Evolutionary conservation across 2,888 invertebrate genomes (phyloP).

Genomic region (Pristionchus entomophagus): DNA sequence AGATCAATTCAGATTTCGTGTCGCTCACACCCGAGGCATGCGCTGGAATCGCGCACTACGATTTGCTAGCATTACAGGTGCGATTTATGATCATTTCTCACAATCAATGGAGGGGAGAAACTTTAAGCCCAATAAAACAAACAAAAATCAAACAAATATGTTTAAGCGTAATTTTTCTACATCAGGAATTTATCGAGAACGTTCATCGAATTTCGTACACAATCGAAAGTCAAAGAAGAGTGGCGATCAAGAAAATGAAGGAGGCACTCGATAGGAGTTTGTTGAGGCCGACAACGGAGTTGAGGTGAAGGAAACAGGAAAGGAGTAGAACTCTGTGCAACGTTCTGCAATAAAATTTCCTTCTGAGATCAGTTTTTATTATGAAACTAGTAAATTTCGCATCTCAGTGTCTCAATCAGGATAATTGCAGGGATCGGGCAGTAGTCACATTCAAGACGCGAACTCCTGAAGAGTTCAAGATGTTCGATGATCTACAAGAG

Average conservation of each 20-base stretch:
- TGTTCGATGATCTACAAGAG: slow-evolving; percentile 9
- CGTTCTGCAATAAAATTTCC: too few species aligned
- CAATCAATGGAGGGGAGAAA: neutral
- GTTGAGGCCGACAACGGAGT: slow-evolving; percentile 5
- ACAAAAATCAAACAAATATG: neutral
- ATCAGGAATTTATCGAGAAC: slow-evolving; percentile 29
- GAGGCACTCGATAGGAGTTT: slow-evolving; percentile 3
- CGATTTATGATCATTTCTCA: neutral
- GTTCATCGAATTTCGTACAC: neutral
- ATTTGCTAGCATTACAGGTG: neutral
- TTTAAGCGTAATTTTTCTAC: too few species aligned
- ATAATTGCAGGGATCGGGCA: neutral
- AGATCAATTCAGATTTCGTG: neutral
- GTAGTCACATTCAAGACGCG: slow-evolving; percentile 3
- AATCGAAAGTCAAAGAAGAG: neutral
- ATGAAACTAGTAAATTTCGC: too few species aligned
- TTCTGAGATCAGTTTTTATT: too few species aligned
- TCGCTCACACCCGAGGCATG: neutral
- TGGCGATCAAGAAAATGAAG: neutral
- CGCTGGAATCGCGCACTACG: slow-evolving; percentile 6
- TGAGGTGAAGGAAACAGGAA: neutral
- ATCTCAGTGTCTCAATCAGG: too few species aligned
- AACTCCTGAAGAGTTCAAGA: neutral
- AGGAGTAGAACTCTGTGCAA: neutral
- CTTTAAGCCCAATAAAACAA: neutral